Evolutionary conservation across 1,140 invertebrate species (phyloP).

Genomic region (Diabrotica virgifera): DNA sequence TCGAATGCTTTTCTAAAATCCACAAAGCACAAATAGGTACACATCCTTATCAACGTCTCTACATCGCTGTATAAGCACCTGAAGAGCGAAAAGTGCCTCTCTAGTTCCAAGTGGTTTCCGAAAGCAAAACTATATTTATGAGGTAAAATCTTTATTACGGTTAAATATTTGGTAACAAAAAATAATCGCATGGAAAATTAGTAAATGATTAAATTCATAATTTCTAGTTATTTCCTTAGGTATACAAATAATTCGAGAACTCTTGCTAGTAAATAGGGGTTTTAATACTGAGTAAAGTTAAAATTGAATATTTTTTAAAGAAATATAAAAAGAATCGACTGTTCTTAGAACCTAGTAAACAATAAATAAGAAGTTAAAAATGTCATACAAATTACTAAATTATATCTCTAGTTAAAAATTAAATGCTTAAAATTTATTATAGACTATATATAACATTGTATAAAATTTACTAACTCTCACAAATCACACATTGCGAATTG

Average conservation of each 20-base stretch:
- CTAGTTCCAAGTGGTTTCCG: too few species aligned
- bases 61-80: too few species aligned
- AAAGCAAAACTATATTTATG: not conserved
- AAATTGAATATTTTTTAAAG: not conserved
- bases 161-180: slow-evolving; percentile 40
- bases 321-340: not conserved
- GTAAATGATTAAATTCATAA: slow-evolving; percentile 24
- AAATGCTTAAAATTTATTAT: not conserved
- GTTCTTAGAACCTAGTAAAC: not conserved
- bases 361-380: slow-evolving; percentile 1
- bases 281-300: slow-evolving; percentile 1
- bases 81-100: too few species aligned
- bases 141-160: slow-evolving; percentile 20
- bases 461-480: slow-evolving; percentile 7
- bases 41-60: too few species aligned
- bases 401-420: not conserved
- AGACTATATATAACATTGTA: slow-evolving; percentile 4
- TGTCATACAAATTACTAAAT: not conserved
- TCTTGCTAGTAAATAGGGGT: not conserved
- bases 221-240: not conserved
- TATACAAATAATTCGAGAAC: not conserved
- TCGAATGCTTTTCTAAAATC: too few species aligned
- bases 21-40: too few species aligned
- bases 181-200: slow-evolving; percentile 31
- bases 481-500: not conserved